These are phyloP conservation scores for Solea solea DNA, from an alignment of 2,113 vertebrate species.

Conservation along the genomic window DNA sequence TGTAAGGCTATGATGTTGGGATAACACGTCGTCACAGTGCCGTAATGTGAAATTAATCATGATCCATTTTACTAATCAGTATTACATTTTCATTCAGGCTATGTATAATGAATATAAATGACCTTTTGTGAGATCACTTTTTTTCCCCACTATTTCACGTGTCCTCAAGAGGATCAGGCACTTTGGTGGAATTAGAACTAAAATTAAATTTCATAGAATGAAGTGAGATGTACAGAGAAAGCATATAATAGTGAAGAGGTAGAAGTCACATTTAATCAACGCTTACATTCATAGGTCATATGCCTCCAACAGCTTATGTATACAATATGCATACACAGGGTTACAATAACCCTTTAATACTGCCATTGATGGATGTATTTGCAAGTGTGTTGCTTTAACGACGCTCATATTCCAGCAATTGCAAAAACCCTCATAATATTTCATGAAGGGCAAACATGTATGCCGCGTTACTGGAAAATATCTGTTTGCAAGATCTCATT, in stretches of 20 bases:
- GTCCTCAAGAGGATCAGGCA: conserved; percentile 35
- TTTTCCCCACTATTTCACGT: conserved; percentile 18
- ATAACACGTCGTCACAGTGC: conserved; percentile 10
- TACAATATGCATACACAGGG: too few species aligned
- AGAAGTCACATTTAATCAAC: neutral
- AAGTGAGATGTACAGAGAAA: neutral
- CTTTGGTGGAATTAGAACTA: conserved; percentile 10
- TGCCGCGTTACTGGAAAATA: too few species aligned
- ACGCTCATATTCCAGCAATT: neutral
- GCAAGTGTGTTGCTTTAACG: neutral
- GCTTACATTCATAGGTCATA: neutral
- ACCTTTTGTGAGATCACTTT: conserved; percentile 51
- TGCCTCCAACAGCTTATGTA: neutral
- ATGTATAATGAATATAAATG: conserved; percentile 67
- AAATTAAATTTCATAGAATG: conserved; percentile 3
- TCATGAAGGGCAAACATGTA: too few species aligned
- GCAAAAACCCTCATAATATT: too few species aligned
- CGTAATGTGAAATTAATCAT: conserved; percentile 64
- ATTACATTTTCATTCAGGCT: conserved; percentile 55
- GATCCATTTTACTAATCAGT: conserved; percentile 53
- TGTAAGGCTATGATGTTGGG: too few species aligned
- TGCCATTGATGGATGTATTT: neutral
- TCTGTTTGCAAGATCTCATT: too few species aligned
- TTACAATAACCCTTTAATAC: neutral
- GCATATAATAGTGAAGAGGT: neutral